These are phyloP conservation scores for Ataeniobius toweri DNA, from an alignment of 2,797 vertebrate genomes.

Conservation along the genomic window DNA sequence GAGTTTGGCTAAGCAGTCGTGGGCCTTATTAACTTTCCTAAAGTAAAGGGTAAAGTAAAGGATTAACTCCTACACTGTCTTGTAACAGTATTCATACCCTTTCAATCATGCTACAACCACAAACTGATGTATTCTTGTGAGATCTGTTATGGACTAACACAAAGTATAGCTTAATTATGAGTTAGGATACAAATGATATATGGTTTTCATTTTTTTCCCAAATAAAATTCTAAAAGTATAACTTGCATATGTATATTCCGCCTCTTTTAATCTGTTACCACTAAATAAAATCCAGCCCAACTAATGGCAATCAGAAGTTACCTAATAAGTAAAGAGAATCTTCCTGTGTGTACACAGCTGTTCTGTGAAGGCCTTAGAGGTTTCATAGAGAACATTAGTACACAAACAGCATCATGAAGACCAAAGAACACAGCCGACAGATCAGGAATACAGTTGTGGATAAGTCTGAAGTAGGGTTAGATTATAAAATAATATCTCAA, in stretches of 20 bases:
- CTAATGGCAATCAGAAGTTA: neutral
- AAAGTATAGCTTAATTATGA: neutral
- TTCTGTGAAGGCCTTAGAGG: neutral
- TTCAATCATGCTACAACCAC: neutral
- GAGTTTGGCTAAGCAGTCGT: neutral
- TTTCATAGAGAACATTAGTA: neutral
- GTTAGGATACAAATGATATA: neutral
- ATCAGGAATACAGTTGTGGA: neutral
- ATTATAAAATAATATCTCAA: neutral
- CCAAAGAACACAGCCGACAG: neutral
- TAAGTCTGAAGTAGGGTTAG: neutral
- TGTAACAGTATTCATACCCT: neutral
- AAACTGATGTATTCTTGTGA: neutral
- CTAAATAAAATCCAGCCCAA: neutral
- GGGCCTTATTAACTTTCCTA: neutral
- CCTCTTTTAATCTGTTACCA: neutral
- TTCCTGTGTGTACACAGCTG: neutral
- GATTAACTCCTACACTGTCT: neutral
- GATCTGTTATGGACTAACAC: neutral
- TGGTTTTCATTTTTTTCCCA: neutral
- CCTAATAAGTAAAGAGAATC: neutral
- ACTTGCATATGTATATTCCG: neutral
- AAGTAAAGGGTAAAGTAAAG: neutral
- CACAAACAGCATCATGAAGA: neutral
- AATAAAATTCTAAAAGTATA: neutral